Conservation (phyloP, 1,140 invertebrate genomes). For the Trinorchestia longiramus region DNA sequence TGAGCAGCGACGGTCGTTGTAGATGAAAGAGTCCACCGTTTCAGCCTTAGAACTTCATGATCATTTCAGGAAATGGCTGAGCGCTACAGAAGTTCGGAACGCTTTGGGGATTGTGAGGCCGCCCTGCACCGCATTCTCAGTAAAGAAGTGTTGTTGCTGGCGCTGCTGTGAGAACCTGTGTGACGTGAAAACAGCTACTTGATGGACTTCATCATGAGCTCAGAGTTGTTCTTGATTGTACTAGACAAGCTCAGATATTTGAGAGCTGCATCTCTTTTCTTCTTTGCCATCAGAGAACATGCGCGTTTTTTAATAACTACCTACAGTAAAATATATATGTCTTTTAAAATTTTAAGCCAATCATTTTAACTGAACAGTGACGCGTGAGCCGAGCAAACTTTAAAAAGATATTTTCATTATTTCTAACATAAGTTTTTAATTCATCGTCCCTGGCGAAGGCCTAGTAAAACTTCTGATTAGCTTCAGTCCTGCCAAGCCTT, state of each 20-base stretch:
- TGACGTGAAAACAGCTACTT: not conserved
- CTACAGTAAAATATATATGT: not conserved
- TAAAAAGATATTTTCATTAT: not conserved
- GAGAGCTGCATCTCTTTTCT: not conserved
- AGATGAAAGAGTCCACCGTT: slow-evolving; percentile 38
- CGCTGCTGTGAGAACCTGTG: not conserved
- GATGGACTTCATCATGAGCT: not conserved
- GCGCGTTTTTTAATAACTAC: not conserved
- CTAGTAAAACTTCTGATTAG: not conserved
- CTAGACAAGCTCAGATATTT: not conserved
- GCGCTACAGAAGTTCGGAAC: slow-evolving; percentile 19
- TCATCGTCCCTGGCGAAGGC: not conserved
- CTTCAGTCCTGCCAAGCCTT: not conserved
- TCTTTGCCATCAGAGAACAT: not conserved
- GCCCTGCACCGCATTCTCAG: not conserved
- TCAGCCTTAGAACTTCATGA: slow-evolving; percentile 24
- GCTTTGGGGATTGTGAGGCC: not conserved
- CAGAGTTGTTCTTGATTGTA: not conserved
- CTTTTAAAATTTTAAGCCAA: not conserved
- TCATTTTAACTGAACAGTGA: not conserved
- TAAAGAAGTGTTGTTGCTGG: not conserved
- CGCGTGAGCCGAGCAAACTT: not conserved
- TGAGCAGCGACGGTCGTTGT: not conserved
- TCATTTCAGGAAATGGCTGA: slow-evolving; percentile 47
- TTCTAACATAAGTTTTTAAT: not conserved